A percentile compares a stretch with the other conserved stretches of the same genome.
Evolutionary conservation across 2,113 vertebrate genomes (phyloP).

Genomic region (Perca fluviatilis): DNA sequence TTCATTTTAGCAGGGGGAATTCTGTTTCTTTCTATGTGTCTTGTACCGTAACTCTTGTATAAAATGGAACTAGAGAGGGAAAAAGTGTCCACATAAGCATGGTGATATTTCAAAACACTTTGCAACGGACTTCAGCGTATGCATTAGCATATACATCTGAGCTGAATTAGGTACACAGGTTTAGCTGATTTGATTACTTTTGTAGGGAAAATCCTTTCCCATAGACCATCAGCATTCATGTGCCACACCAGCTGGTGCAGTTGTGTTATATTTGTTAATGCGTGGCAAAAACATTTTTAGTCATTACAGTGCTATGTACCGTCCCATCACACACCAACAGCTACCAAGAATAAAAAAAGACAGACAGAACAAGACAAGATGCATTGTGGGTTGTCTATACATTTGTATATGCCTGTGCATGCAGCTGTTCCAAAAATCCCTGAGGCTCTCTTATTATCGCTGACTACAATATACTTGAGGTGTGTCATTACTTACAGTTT

Average conservation of each 20-base stretch:
- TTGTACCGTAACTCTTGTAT: neutral
- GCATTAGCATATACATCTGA: neutral
- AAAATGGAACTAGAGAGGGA: neutral
- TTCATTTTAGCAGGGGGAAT: slow-evolving; percentile 2
- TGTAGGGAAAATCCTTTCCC: neutral
- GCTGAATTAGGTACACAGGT: neutral
- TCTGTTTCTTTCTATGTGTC: neutral
- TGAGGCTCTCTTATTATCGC: slow-evolving; percentile 65
- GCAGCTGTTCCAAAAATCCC: slow-evolving; percentile 55
- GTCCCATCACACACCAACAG: slow-evolving; percentile 16
- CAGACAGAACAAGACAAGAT: slow-evolving; percentile 16
- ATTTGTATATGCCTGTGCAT: slow-evolving; percentile 51
- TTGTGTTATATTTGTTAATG: slow-evolving; percentile 4
- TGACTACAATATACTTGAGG: slow-evolving; percentile 69
- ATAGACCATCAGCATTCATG: slow-evolving; percentile 6
- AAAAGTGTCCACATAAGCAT: neutral
- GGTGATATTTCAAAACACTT: neutral
- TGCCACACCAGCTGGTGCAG: neutral
- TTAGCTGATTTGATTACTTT: neutral
- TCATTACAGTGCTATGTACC: neutral
- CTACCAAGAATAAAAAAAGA: slow-evolving; percentile 8
- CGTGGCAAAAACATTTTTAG: neutral
- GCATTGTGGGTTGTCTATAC: slow-evolving; percentile 39
- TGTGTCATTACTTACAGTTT: slow-evolving; percentile 75
- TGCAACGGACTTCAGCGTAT: neutral